phyloP scores from a whole-genome alignment of 2,113 vertebrate genomes.

The Ardeotis arabs region DNA sequence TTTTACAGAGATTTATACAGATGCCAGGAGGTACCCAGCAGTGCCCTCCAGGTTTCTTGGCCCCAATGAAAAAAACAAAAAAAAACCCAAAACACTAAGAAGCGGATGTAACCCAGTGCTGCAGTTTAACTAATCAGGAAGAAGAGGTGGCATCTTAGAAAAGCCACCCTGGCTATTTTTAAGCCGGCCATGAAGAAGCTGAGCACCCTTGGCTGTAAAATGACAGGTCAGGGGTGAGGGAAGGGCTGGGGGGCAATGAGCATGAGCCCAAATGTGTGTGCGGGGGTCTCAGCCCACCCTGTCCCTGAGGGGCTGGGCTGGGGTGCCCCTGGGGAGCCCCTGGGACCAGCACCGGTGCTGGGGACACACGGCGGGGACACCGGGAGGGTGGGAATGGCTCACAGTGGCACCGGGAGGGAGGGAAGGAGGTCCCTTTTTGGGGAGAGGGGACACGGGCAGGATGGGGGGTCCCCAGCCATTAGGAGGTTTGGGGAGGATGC shows the following conservation, averaged over 20 bases:
- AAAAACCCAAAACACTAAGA: not conserved
- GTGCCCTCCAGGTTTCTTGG: not conserved
- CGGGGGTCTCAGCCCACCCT: not conserved
- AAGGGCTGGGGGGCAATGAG: not conserved
- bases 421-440: not conserved
- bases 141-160: not conserved
- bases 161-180: not conserved
- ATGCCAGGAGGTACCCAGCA: not conserved
- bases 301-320: not conserved
- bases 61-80: not conserved
- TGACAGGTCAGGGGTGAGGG: not conserved
- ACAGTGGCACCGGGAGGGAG: not conserved
- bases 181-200: accelerated
- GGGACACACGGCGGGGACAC: not conserved
- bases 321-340: not conserved
- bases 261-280: not conserved
- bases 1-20: not conserved
- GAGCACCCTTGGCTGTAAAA: not conserved
- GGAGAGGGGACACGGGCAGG: not conserved
- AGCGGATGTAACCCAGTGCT: not conserved
- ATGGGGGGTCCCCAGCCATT: too few relatives aligned
- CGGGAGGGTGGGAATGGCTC: too few relatives aligned
- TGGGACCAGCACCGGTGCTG: not conserved
- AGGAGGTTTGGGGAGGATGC: not conserved
- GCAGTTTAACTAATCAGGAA: not conserved